These are phyloP conservation scores for Puntigrus tetrazona DNA, from an alignment of 2,113 vertebrate species.

Conservation along the genomic window DNA sequence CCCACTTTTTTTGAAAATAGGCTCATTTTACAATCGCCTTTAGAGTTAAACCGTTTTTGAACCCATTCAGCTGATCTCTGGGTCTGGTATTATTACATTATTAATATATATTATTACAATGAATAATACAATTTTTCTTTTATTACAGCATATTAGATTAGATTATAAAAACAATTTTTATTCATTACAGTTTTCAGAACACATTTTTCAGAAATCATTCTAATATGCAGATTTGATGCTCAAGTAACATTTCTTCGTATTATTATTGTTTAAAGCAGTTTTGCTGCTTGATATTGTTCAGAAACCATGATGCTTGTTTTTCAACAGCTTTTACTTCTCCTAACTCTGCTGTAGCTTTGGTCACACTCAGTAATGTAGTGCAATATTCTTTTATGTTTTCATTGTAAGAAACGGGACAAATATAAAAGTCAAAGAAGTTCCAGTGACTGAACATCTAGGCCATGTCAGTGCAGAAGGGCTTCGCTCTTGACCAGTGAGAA, in stretches of 20 bases:
- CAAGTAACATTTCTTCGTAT: background rate
- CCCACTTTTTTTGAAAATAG: no score
- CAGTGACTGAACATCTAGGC: constrained; percentile 1
- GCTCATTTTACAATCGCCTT: no score
- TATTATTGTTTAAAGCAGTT: background rate
- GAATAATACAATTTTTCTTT: no score
- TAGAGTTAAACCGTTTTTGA: no score
- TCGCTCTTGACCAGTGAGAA: constrained; percentile 1
- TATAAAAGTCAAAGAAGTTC: constrained; percentile 3
- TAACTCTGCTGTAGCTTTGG: background rate
- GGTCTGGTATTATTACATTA: no score
- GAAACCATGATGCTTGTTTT: background rate
- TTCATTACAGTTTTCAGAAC: no score
- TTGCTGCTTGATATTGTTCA: background rate
- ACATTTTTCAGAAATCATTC: background rate
- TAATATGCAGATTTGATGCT: background rate
- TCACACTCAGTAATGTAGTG: background rate
- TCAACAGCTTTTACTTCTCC: background rate
- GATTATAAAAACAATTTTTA: no score
- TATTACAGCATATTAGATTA: no score
- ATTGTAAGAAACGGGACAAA: background rate
- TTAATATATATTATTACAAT: no score
- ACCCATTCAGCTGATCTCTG: no score
- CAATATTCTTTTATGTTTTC: background rate
- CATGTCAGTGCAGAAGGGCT: background rate